These are phyloP conservation scores for Antechinus stuartii DNA, from an alignment of 2,113 vertebrate genomes.

Conservation along the genomic window DNA sequence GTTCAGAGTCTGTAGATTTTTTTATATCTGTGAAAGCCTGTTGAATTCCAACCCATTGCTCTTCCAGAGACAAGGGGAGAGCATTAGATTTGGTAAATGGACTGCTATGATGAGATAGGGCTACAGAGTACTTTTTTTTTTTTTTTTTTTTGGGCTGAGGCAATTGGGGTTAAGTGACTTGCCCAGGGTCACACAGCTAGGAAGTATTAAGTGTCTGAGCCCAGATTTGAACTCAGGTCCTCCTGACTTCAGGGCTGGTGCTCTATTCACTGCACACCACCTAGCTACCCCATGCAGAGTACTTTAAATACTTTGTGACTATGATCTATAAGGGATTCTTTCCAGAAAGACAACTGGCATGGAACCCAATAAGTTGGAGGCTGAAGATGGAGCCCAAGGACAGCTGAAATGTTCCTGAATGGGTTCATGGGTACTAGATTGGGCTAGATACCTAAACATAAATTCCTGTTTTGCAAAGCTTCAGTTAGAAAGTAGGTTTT, in stretches of 20 bases:
- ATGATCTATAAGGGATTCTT: neutral
- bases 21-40: neutral
- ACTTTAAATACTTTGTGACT: neutral
- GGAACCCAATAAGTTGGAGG: neutral
- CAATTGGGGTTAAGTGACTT: too few relatives aligned
- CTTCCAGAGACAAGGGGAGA: neutral
- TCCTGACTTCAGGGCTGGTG: too few relatives aligned
- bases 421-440: neutral
- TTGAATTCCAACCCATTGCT: neutral
- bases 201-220: too few relatives aligned
- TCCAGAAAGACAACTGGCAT: neutral
- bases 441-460: neutral
- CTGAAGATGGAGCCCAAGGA: neutral
- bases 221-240: too few relatives aligned
- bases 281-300: neutral
- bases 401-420: neutral
- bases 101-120: neutral
- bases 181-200: too few relatives aligned
- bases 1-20: neutral
- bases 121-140: neutral
- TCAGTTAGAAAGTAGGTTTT: neutral
- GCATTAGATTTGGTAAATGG: neutral
- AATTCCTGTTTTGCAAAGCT: neutral
- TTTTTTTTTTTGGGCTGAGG: too few relatives aligned
- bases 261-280: too few relatives aligned